A percentile compares a stretch with the other conserved stretches of the same genome.
Evolutionary conservation across 1,140 invertebrate genomes (phyloP).

Genomic region (Drosophila pandora): DNA sequence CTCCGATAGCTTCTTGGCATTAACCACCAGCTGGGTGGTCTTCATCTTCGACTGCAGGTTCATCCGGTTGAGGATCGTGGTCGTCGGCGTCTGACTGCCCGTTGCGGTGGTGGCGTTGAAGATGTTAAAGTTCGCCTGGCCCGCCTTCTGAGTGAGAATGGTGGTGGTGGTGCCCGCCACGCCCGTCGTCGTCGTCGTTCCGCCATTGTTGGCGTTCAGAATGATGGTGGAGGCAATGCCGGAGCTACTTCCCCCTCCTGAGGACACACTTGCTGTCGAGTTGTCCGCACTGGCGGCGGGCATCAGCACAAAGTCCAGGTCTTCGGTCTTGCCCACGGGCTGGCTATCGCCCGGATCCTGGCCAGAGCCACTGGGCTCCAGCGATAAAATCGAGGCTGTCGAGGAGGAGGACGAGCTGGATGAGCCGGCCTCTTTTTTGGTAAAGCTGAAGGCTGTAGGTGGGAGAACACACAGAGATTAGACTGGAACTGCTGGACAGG

Average conservation of each 20-base stretch:
- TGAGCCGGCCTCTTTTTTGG: slow-evolving; percentile 64
- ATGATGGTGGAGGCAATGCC: slow-evolving; percentile 7
- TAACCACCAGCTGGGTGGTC: slow-evolving; percentile 67
- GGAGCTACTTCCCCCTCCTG: not conserved
- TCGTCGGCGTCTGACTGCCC: slow-evolving; percentile 19
- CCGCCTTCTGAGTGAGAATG: slow-evolving; percentile 44
- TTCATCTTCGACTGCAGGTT: slow-evolving; percentile 65
- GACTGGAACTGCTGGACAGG: not conserved
- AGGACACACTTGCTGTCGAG: not conserved
- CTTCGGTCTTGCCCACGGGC: slow-evolving; percentile 34
- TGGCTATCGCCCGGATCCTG: slow-evolving; percentile 24
- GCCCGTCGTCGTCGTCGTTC: slow-evolving; percentile 11
- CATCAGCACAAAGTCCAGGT: slow-evolving; percentile 56
- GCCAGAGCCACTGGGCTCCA: slow-evolving; percentile 43
- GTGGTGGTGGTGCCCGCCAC: slow-evolving; percentile 12
- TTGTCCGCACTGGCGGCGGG: slow-evolving; percentile 20
- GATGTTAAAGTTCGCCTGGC: slow-evolving; percentile 47
- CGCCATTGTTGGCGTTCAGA: slow-evolving; percentile 36
- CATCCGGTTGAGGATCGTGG: slow-evolving; percentile 61
- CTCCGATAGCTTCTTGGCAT: slow-evolving; percentile 70
- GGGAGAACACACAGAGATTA: not conserved
- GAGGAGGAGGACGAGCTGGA: slow-evolving; percentile 61
- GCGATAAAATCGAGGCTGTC: slow-evolving; percentile 65
- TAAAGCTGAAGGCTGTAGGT: slow-evolving; percentile 64
- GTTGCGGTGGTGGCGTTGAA: slow-evolving; percentile 43